Evolutionary conservation across 2,113 vertebrate genomes (phyloP).

Genomic region (Prietella phreatophila): DNA sequence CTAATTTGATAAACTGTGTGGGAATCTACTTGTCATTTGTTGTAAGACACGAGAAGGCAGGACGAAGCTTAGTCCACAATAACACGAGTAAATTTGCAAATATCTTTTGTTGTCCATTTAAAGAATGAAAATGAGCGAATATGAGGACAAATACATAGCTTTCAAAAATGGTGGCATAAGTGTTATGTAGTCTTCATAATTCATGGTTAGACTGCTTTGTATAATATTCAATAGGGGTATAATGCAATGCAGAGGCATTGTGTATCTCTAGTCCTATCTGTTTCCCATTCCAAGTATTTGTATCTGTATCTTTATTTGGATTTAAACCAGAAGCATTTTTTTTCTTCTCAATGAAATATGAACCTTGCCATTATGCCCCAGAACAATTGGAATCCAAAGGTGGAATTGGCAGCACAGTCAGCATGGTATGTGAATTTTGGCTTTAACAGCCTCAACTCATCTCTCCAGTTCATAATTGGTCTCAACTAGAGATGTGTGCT

Average conservation of each 20-base stretch:
- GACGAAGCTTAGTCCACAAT: not conserved
- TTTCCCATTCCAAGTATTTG: not conserved
- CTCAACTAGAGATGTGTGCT: not conserved
- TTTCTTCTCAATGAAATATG: not conserved
- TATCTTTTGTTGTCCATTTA: not conserved
- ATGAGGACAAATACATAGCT: too few species aligned
- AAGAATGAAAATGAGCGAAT: too few species aligned
- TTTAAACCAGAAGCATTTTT: not conserved
- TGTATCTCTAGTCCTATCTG: not conserved
- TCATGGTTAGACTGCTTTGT: not conserved
- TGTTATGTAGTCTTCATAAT: not conserved
- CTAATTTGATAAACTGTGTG: not conserved
- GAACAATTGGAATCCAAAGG: not conserved
- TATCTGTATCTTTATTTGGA: not conserved
- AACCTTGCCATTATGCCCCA: not conserved
- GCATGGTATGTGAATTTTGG: not conserved
- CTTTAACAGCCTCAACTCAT: not conserved
- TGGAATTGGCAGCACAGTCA: not conserved
- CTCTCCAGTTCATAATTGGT: not conserved
- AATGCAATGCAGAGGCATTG: too few species aligned
- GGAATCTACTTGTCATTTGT: not conserved
- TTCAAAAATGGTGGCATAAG: not conserved
- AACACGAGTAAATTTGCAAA: not conserved
- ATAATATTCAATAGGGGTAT: not conserved
- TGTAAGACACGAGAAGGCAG: not conserved